Base-by-base conservation (phyloP, 2,797 vertebrate species). In the Chromobotia macracanthus region DNA sequence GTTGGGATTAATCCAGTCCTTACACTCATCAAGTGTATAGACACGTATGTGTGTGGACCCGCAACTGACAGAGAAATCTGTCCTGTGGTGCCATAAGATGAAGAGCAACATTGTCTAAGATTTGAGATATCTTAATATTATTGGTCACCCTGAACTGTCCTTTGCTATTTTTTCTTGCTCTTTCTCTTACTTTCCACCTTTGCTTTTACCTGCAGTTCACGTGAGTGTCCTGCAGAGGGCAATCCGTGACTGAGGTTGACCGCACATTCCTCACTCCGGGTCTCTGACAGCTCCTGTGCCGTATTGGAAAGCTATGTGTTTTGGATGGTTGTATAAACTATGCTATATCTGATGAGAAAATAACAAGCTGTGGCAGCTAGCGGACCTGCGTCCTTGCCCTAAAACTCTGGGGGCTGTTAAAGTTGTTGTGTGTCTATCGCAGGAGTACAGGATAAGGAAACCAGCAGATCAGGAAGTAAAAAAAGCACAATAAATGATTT, bases 401-500 rank as follows among this genome's bases (percentile, higher is more conserved):
- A 77, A 81, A 77, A 83, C 79, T 68, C 77, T 68, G 41, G 58
- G 51, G 80, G 46, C 56, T 21, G 65, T 70, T 63, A 21, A 82
- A 82, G 81, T 82, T 60, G 56, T 50, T 64, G 38, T 0, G 12
- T 75, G 71, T 75, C 65, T 74, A 53, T 82, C 18, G 35, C 55
- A 25, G 66, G 67, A 56, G 67, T 65, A 35, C 76, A 41, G 60
- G 72, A 82, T 82, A 82, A 79, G 81, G 48, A 44, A 79, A 68
- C 61, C 2, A 16, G 64, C 38, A 41, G 75, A 75, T 85, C 87
- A 84, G 77, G 60, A 79, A 64, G 35, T 89, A 73, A 83, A 90
- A 85, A 89, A 88, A 82, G 53, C 81, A 86, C 87, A 88, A 86
- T 90, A 88, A 87, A 86, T 85, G 79, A 77, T 80, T 86, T 84